phyloP scores from a whole-genome alignment of 2,888 invertebrate genomes.

The Platycheirus rosarum region DNA sequence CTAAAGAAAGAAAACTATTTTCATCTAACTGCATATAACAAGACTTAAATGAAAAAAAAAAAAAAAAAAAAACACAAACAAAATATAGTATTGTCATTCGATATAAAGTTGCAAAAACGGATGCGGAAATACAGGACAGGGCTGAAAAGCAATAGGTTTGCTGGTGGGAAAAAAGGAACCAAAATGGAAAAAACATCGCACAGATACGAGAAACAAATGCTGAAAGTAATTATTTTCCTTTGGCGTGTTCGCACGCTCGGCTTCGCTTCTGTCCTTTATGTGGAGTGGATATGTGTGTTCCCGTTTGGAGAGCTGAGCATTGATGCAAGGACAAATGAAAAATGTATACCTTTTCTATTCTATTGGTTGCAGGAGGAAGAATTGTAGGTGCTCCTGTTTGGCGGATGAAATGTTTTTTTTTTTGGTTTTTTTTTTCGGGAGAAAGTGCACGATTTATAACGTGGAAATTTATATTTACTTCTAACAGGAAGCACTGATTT shows the following conservation, averaged over 20 bases:
- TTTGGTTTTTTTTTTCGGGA: neutral
- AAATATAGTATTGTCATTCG: conserved; percentile 63
- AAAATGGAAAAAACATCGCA: conserved; percentile 39
- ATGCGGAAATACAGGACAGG: neutral
- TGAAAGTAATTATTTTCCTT: conserved; percentile 71
- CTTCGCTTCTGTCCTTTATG: conserved; percentile 49
- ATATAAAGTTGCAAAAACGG: conserved; percentile 41
- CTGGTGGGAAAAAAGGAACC: neutral
- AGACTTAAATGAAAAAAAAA: conserved; percentile 18
- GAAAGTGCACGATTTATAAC: conserved; percentile 15
- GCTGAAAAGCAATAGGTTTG: neutral
- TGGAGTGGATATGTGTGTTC: conserved; percentile 18
- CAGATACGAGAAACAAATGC: conserved; percentile 55
- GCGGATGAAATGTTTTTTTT: neutral
- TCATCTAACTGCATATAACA: no score
- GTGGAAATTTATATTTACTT: neutral
- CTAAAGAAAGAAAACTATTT: conserved; percentile 61
- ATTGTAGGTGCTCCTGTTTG: neutral
- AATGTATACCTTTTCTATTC: conserved; percentile 43
- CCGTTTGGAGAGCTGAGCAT: conserved; percentile 15
- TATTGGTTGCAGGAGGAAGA: neutral
- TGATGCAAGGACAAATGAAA: conserved; percentile 40
- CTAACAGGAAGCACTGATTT: neutral
- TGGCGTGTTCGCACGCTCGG: conserved; percentile 49
- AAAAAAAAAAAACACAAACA: conserved; percentile 14